Evolutionary conservation across 1,140 invertebrate genomes (phyloP).

Genomic region (Callitettix versicolor): DNA sequence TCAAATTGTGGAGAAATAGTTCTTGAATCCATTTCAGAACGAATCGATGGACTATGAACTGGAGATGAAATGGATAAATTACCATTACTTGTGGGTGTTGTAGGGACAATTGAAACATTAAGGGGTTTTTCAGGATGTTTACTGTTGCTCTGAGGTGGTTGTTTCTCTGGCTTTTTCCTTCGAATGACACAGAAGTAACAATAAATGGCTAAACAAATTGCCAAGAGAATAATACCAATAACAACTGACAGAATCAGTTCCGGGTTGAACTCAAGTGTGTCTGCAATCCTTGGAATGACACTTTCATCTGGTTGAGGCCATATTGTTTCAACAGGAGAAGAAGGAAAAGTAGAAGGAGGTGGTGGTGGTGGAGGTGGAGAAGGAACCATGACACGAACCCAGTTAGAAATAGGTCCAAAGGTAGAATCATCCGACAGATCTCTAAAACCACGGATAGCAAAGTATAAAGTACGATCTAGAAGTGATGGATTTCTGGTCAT

Average conservation of each 20-base stretch:
- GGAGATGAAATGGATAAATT: constrained; percentile 20
- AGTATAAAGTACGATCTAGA: constrained; percentile 37
- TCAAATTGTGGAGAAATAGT: constrained; percentile 28
- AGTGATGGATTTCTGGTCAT: constrained; percentile 34
- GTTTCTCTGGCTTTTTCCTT: constrained; percentile 25
- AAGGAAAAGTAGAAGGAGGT: constrained; percentile 31
- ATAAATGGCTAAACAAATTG: constrained; percentile 33
- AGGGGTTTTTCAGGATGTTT: constrained; percentile 26
- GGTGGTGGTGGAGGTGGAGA: constrained; percentile 37
- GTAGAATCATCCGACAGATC: constrained; percentile 29
- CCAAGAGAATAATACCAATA: constrained; percentile 34
- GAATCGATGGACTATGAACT: constrained; percentile 13
- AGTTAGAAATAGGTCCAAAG: constrained; percentile 42
- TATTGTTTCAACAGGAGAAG: constrained; percentile 28
- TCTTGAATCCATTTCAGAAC: constrained; percentile 11
- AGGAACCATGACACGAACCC: constrained; percentile 39
- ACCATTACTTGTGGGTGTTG: constrained; percentile 20
- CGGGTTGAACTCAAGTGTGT: constrained; percentile 25
- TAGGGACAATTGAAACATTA: constrained; percentile 28
- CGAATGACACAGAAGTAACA: constrained; percentile 37
- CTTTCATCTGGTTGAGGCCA: constrained; percentile 27
- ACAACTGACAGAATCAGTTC: constrained; percentile 34
- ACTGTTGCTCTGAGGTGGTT: constrained; percentile 8
- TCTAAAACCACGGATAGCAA: constrained; percentile 40
- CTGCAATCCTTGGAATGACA: constrained; percentile 28